A percentile compares a stretch with the other conserved stretches of the same genome.
Conservation (phyloP, 2,797 vertebrate genomes). For the Syndactyla subalaris region DNA sequence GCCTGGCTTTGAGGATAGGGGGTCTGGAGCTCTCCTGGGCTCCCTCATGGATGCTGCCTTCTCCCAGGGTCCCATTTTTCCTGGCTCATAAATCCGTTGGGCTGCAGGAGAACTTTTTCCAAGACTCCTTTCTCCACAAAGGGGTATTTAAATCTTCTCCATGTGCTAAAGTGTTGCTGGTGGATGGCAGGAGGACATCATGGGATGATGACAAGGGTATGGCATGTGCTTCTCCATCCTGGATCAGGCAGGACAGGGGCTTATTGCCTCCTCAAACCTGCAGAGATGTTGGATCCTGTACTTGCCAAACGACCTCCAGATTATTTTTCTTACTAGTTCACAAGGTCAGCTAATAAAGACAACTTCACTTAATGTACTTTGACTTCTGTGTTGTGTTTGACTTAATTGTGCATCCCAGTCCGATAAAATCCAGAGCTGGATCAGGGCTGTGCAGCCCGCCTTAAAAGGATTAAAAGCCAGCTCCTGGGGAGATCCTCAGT, state of each 20-base stretch:
- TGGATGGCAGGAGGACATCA: neutral
- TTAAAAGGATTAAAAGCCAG: neutral
- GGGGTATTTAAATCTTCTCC: neutral
- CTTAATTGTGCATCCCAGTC: neutral
- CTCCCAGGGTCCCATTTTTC: neutral
- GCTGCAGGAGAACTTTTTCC: neutral
- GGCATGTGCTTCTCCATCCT: fast-evolving
- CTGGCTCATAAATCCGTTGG: neutral
- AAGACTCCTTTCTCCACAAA: neutral
- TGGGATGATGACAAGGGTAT: neutral
- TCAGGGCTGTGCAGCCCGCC: neutral
- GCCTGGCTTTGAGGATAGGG: neutral
- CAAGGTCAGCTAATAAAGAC: neutral
- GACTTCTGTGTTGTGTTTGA: neutral
- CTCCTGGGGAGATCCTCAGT: neutral
- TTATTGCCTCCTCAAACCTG: neutral
- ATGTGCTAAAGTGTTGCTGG: neutral
- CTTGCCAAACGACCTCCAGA: neutral
- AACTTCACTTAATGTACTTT: neutral
- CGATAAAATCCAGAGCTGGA: neutral
- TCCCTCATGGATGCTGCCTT: neutral
- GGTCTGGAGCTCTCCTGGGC: neutral
- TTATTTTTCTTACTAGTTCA: neutral
- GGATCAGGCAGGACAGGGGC: neutral
- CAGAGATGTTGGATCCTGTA: neutral